Evolutionary conservation across 2,113 vertebrate genomes (phyloP).

Genomic region (Lampris megalopsis): DNA sequence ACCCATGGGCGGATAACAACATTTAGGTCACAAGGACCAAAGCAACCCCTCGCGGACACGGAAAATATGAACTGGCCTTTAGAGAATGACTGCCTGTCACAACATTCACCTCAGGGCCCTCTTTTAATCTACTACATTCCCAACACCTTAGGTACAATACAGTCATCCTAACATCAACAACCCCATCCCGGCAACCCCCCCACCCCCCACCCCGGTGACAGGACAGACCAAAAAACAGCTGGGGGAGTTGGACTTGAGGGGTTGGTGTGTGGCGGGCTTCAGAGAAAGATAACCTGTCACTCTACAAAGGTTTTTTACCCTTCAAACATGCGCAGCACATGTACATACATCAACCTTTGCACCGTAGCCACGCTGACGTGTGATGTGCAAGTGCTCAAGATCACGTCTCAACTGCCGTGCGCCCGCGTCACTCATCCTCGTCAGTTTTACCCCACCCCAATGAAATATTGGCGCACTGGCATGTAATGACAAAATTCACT

Average conservation of each 20-base stretch:
- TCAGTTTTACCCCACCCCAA: not conserved
- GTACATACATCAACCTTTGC: constrained; percentile 59
- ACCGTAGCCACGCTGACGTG: constrained; percentile 33
- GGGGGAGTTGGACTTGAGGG: constrained; percentile 14
- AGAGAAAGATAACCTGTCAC: constrained; percentile 64
- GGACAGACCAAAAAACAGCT: constrained; percentile 53
- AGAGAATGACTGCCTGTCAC: constrained; percentile 49
- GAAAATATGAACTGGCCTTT: not conserved
- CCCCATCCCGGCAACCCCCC: constrained; percentile 11
- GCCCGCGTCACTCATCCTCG: constrained; percentile 18
- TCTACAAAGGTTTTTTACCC: constrained; percentile 48
- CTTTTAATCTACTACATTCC: constrained; percentile 61
- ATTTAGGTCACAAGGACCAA: too few species aligned
- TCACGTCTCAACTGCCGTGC: constrained; percentile 37
- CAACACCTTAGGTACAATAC: constrained; percentile 49
- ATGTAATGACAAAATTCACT: constrained; percentile 18
- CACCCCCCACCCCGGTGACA: constrained; percentile 19
- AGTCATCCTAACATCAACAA: constrained; percentile 16
- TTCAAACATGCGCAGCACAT: constrained; percentile 49
- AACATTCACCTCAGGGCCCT: constrained; percentile 69
- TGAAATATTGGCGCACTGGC: constrained; percentile 13
- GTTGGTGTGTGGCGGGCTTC: not conserved
- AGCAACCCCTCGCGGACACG: too few species aligned
- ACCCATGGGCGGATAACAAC: too few species aligned
- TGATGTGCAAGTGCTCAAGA: constrained; percentile 41